phyloP scores from a whole-genome alignment of 2,113 vertebrate genomes.

The Callipepla squamata region DNA sequence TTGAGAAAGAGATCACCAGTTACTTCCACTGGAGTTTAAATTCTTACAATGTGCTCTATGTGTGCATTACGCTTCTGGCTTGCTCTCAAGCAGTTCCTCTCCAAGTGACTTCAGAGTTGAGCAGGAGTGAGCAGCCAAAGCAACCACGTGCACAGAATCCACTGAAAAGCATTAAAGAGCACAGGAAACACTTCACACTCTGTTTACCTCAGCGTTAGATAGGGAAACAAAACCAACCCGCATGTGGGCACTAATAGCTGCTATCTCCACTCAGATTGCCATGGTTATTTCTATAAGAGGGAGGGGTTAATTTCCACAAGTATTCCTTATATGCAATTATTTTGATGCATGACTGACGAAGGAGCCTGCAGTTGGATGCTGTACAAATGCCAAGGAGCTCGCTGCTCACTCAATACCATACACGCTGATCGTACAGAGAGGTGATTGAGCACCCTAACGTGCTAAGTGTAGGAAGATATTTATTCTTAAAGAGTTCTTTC shows the following conservation, averaged over 20 bases:
- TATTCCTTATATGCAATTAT: slow-evolving; percentile 53
- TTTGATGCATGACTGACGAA: slow-evolving; percentile 2
- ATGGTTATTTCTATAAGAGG: slow-evolving; percentile 41
- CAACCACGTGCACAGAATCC: neutral
- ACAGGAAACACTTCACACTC: slow-evolving; percentile 20
- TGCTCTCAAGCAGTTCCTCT: slow-evolving; percentile 34
- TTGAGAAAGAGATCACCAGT: slow-evolving; percentile 37
- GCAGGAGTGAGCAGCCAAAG: slow-evolving; percentile 25
- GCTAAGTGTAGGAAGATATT: slow-evolving; percentile 30
- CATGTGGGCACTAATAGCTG: slow-evolving; percentile 49
- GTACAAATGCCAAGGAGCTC: slow-evolving; percentile 44
- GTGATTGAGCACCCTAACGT: slow-evolving; percentile 37
- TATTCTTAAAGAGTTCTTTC: slow-evolving; percentile 42
- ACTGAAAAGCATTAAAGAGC: slow-evolving; percentile 6
- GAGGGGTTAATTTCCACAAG: slow-evolving; percentile 60
- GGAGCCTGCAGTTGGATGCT: slow-evolving; percentile 35
- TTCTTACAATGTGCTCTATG: neutral
- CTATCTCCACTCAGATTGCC: slow-evolving; percentile 55
- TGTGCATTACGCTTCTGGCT: slow-evolving; percentile 18
- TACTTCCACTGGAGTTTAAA: slow-evolving; percentile 17
- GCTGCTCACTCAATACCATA: neutral
- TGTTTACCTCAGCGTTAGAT: slow-evolving; percentile 49
- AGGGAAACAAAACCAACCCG: slow-evolving; percentile 26
- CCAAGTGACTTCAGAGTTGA: slow-evolving; percentile 34
- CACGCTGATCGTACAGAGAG: neutral